Percentiles rank a stretch among this genome's conserved stretches.
Conservation (phyloP, 2,888 invertebrate genomes). For the Sphinx pinastri region DNA sequence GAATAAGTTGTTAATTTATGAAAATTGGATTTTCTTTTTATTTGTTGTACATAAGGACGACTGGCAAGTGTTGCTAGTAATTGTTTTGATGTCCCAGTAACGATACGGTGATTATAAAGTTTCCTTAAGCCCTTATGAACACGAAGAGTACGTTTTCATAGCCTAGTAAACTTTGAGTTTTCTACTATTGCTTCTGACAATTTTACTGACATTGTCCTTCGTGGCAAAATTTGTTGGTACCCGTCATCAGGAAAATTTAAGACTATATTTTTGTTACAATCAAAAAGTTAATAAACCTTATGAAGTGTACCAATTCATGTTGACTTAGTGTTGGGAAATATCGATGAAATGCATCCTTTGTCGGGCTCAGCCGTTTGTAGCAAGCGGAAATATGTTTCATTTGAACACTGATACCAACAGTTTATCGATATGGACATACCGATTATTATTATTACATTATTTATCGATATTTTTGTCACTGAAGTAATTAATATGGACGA, state of each 20-base stretch:
- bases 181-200: background rate
- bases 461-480: conserved; percentile 22
- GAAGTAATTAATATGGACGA: background rate
- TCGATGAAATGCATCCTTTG: background rate
- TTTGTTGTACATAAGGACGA: too few relatives aligned
- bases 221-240: background rate
- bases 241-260: background rate
- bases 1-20: background rate
- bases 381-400: background rate
- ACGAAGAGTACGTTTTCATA: background rate
- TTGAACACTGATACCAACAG: too few relatives aligned
- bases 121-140: background rate
- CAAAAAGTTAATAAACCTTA: conserved; percentile 7
- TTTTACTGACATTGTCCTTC: background rate
- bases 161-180: background rate
- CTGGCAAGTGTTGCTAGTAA: too few relatives aligned
- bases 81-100: too few relatives aligned
- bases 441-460: background rate
- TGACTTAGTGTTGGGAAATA: conserved; percentile 9
- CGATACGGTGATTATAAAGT: too few relatives aligned
- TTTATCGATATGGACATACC: background rate
- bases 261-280: background rate
- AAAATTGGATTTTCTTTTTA: too few relatives aligned
- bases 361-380: background rate
- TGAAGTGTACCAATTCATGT: background rate